A percentile compares a stretch with the other conserved stretches of the same genome.
Evolutionary conservation across 2,113 vertebrate genomes (phyloP).

Genomic region (Australoheros scitulus): DNA sequence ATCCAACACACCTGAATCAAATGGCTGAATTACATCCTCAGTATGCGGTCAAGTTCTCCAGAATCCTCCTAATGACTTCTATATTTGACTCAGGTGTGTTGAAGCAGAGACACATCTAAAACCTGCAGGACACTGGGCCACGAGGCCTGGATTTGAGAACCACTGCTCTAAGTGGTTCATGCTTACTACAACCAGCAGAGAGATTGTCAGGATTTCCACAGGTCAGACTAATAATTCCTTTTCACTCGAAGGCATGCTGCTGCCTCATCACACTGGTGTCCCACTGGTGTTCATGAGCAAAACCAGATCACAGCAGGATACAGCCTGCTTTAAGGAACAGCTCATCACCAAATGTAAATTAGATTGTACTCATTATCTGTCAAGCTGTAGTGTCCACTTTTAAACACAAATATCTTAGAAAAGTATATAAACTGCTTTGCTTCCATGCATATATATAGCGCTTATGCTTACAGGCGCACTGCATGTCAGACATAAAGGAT

Average conservation of each 20-base stretch:
- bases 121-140: too few species aligned
- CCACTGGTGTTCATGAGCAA: too few species aligned
- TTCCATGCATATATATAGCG: not conserved
- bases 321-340: not conserved
- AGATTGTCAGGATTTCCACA: not conserved
- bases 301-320: not conserved
- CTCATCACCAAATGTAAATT: not conserved
- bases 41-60: too few species aligned
- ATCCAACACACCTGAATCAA: too few species aligned
- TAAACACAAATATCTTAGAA: not conserved
- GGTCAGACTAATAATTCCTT: too few species aligned
- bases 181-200: fast-evolving
- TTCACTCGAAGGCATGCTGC: too few species aligned
- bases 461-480: not conserved
- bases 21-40: too few species aligned
- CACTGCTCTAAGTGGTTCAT: not conserved
- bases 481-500: not conserved
- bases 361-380: not conserved
- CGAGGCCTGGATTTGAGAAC: too few species aligned
- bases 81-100: too few species aligned
- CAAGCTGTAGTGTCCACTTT: not conserved
- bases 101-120: too few species aligned
- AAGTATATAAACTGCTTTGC: not conserved
- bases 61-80: too few species aligned
- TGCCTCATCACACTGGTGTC: too few species aligned